Evolutionary conservation across 2,888 invertebrate genomes (phyloP).

Genomic region (Caenorhabditis doughertyi): DNA sequence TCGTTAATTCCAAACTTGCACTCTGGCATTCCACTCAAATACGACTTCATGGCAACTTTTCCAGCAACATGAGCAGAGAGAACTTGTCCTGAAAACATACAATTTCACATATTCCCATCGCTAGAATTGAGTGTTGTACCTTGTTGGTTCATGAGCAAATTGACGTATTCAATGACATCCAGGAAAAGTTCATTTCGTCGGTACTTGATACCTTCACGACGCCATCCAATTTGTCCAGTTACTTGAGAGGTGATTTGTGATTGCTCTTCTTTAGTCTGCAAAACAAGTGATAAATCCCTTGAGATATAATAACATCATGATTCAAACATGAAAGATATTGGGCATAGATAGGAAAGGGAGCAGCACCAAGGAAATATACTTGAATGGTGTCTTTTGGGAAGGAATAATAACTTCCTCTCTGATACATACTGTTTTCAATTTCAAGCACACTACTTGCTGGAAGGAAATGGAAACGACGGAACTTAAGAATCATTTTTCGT

Average conservation of each 20-base stretch:
- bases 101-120: not conserved
- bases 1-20: constrained; percentile 99
- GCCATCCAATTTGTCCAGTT: constrained; percentile 91
- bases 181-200: constrained; percentile 97
- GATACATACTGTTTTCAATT: constrained; percentile 10
- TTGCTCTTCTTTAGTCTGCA: constrained; percentile 97
- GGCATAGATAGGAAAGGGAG: not conserved
- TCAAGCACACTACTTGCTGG: constrained; percentile 5
- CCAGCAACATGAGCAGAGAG: constrained; percentile 99
- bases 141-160: constrained; percentile 99
- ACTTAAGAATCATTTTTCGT: constrained; percentile 27
- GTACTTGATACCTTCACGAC: constrained; percentile 99
- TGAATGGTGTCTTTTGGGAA: not conserved
- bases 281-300: constrained; percentile 42
- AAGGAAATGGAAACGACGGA: not conserved
- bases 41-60: constrained; percentile 99
- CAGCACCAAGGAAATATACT: not conserved
- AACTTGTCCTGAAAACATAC: constrained; percentile 90
- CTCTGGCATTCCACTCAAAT: constrained; percentile 99
- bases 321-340: constrained; percentile 6
- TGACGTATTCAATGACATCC: constrained; percentile 98
- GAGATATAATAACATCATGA: constrained; percentile 13
- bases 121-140: constrained; percentile 85
- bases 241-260: constrained; percentile 98
- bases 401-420: constrained; percentile 21